These are phyloP conservation scores for Mythimna vitellina DNA, from an alignment of 2,888 invertebrate species.

Conservation along the genomic window DNA sequence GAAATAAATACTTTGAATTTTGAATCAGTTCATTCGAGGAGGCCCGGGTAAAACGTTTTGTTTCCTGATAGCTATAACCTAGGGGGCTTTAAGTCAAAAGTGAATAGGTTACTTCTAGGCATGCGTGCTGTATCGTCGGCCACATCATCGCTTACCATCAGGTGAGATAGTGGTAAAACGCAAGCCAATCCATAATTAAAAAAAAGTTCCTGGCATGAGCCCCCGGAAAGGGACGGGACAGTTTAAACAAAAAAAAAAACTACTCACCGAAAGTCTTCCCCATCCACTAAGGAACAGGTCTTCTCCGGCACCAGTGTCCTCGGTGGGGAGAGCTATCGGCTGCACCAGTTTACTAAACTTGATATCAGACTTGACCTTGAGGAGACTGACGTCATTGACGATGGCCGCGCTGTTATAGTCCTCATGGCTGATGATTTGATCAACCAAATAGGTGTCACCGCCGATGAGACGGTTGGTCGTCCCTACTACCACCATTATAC, in stretches of 20 bases:
- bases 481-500: conserved; percentile 83
- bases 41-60: no score
- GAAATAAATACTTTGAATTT: no score
- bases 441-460: conserved; percentile 80
- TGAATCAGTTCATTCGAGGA: no score
- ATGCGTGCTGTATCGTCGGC: no score
- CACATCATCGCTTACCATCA: no score
- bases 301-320: conserved; percentile 76
- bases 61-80: no score
- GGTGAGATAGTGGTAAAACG: no score
- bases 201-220: no score
- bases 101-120: no score
- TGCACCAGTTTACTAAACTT: conserved; percentile 76
- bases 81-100: no score
- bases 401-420: conserved; percentile 78
- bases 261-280: conserved; percentile 85
- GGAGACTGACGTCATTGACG: conserved; percentile 85
- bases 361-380: conserved; percentile 77
- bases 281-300: conserved; percentile 84
- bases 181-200: no score
- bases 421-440: conserved; percentile 82
- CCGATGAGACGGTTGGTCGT: conserved; percentile 83
- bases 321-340: conserved; percentile 77
- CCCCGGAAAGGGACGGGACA: no score
- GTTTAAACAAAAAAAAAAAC: not conserved